These are phyloP conservation scores for Astatotilapia flaviijosephi DNA, from an alignment of 2,113 vertebrate species.

Conservation along the genomic window DNA sequence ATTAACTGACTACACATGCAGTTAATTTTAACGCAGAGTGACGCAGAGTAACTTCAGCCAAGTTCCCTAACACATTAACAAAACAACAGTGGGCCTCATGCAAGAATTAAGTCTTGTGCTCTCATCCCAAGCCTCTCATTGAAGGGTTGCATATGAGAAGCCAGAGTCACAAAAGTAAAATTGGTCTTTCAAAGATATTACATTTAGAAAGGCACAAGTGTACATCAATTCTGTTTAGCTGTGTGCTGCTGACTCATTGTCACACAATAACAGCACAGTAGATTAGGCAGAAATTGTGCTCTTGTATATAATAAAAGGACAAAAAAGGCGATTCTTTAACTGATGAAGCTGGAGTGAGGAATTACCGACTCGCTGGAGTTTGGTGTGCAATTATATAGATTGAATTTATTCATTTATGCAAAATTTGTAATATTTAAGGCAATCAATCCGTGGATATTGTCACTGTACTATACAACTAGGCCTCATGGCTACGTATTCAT, in stretches of 20 bases:
- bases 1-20: conserved; percentile 46
- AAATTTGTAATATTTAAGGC: neutral
- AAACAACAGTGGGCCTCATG: conserved; percentile 37
- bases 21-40: conserved; percentile 55
- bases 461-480: neutral
- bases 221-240: neutral
- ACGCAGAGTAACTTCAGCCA: conserved; percentile 40
- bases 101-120: conserved; percentile 25
- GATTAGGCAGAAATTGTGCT: neutral
- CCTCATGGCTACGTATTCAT: neutral
- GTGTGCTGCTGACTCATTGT: neutral
- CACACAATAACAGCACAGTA: neutral
- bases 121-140: neutral
- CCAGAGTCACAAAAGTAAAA: neutral
- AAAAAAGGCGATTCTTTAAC: neutral
- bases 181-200: neutral
- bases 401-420: neutral
- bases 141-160: neutral
- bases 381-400: neutral
- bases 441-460: neutral
- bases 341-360: neutral
- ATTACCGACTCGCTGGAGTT: neutral
- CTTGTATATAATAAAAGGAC: neutral
- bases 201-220: neutral
- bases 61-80: conserved; percentile 43